Conservation (phyloP, 2,113 vertebrate genomes). For the Antigone vipio region DNA sequence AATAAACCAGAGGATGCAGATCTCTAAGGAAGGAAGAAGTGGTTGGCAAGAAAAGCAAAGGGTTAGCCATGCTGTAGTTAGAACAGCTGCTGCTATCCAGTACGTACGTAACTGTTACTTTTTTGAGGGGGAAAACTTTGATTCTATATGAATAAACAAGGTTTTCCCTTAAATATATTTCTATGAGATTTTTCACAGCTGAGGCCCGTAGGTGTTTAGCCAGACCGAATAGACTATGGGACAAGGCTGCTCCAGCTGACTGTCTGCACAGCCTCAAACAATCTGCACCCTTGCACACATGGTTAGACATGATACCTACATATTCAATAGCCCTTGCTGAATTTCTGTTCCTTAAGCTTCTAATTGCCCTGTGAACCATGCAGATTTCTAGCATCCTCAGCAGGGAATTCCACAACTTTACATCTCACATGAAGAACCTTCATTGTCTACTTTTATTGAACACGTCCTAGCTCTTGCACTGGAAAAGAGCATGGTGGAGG, state of each 20-base stretch:
- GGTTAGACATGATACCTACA: neutral
- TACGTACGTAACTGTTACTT: neutral
- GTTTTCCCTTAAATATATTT: neutral
- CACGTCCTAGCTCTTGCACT: neutral
- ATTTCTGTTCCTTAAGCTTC: neutral
- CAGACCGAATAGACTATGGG: rapidly evolving
- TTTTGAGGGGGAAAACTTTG: neutral
- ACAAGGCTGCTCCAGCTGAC: neutral
- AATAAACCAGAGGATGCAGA: neutral
- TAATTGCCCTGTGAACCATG: neutral
- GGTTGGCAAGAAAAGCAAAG: neutral
- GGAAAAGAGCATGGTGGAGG: neutral
- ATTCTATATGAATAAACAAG: neutral
- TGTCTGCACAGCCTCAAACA: neutral
- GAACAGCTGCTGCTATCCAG: neutral
- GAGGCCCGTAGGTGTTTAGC: neutral
- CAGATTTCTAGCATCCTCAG: neutral
- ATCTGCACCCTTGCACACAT: neutral
- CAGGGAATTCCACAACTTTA: neutral
- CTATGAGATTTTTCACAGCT: neutral
- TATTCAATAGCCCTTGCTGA: neutral
- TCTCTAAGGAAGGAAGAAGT: neutral
- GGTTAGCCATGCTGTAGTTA: neutral
- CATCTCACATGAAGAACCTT: neutral
- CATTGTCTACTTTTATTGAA: neutral